phyloP scores from a whole-genome alignment of 2,797 vertebrate genomes.

The Ispidina picta region DNA sequence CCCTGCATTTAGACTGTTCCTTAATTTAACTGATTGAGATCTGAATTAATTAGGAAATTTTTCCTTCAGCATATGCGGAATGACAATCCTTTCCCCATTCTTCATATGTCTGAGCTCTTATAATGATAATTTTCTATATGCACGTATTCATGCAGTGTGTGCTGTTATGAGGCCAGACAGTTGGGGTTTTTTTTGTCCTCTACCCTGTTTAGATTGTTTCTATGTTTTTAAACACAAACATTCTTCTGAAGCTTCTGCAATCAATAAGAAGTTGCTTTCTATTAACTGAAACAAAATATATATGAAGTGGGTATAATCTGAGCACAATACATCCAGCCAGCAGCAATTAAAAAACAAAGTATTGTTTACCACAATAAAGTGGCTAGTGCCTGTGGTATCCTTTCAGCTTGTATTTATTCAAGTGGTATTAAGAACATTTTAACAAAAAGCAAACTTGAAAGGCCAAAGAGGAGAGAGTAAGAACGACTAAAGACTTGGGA shows the following conservation, averaged over 20 bases:
- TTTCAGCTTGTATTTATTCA: background rate
- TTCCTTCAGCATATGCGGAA: background rate
- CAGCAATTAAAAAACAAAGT: background rate
- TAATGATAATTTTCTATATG: background rate
- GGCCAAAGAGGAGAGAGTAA: background rate
- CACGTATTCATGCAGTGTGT: background rate
- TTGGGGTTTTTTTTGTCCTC: background rate
- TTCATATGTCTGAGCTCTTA: background rate
- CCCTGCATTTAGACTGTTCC: background rate
- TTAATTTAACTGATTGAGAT: background rate
- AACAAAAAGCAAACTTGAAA: background rate
- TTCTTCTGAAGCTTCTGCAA: background rate
- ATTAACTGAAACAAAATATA: background rate
- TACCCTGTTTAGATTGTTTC: background rate
- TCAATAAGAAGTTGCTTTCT: background rate
- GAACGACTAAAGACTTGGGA: background rate
- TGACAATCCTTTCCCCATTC: background rate
- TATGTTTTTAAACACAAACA: background rate
- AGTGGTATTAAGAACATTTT: background rate
- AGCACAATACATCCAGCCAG: background rate
- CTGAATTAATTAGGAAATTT: background rate
- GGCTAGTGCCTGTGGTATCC: background rate
- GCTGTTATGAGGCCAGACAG: background rate
- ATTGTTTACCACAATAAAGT: background rate
- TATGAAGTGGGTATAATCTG: background rate